Evolutionary conservation across 2,113 vertebrate species (phyloP), one percentile per base, ranked within the genome.

Genomic region (Megaleporinus macrocephalus): DNA sequence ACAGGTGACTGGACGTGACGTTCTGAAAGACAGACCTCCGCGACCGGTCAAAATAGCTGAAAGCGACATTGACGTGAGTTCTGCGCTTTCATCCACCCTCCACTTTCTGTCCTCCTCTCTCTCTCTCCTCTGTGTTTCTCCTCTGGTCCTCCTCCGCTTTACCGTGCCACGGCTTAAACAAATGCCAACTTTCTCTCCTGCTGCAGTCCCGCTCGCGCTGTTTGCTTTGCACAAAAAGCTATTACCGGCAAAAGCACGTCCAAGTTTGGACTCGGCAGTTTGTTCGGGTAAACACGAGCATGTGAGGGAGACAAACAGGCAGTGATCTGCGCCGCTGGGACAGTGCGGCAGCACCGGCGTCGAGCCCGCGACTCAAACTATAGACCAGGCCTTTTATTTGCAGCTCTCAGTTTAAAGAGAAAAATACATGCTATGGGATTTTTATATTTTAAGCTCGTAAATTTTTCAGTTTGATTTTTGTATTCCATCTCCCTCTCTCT

Each of bases 21-120:
- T 89, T 0, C 85, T 97, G 49, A 97, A 94, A 90, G 96, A 97
- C 47, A 94, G 96, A 92, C 91, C 93, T 74, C 86, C 93, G 26
- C 96, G 95, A 90, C 98, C 97, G 9, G 94, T 99, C 89, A 98
- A 95, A 93, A 96, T 99, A 76, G 98, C 97, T 9, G 98, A 99
- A 89, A 99, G 98, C 84, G 96, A 98, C 87, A 95, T 93, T 75
- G 97, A 99, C 78, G 98, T 99, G 89, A 98, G 98, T 97, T 74
- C 27, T 74, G 22, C 85, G 44, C 62, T 73, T 70, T 81, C 80
- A 16, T 16, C 29, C 49, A 33, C 86, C 80, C 53, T 73, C 73
- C 70, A 81, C 88, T 85, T 77, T 86, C 16, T 44, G 61, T 78
- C 63, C 82, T 79, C 86, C 73, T 47, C 76, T 73, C 70, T 82